Conservation (phyloP, 2,888 invertebrate species). For the Leptura quadrifasciata region DNA sequence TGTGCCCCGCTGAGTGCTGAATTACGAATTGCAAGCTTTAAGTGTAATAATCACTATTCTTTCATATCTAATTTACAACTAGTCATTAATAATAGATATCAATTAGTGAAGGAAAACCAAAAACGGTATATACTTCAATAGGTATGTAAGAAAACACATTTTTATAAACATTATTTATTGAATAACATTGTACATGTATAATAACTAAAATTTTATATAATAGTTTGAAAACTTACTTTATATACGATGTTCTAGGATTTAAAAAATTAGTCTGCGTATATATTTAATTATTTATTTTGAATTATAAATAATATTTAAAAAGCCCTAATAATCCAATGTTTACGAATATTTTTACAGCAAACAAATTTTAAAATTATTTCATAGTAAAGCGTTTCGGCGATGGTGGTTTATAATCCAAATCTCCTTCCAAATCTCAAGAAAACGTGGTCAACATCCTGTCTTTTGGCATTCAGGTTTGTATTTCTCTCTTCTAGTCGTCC, state of each 20-base stretch:
- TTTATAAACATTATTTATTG: constrained; percentile 27
- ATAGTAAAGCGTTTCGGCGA: constrained; percentile 20
- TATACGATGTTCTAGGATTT: constrained; percentile 3
- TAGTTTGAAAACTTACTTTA: constrained; percentile 3
- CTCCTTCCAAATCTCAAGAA: constrained; percentile 92
- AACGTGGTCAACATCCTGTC: constrained; percentile 93
- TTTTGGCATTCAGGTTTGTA: constrained; percentile 72
- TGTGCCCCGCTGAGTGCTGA: too few species aligned
- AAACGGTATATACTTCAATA: too few species aligned
- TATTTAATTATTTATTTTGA: not conserved
- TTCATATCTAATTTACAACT: too few species aligned
- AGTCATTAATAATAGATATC: too few species aligned
- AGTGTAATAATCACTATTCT: too few species aligned
- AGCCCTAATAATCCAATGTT: constrained; percentile 14
- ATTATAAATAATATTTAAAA: constrained; percentile 25
- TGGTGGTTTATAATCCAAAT: constrained; percentile 59
- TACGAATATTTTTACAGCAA: constrained; percentile 35
- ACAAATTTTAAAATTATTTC: constrained; percentile 21
- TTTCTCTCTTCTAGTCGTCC: constrained; percentile 58
- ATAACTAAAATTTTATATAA: not conserved
- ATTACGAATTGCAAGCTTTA: too few species aligned
- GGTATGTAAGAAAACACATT: not conserved
- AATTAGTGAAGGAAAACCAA: too few species aligned
- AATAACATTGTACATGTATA: constrained; percentile 11
- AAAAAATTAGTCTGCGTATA: constrained; percentile 20